Evolutionary conservation across 1,140 invertebrate genomes (phyloP).

Genomic region (Liolophura sinensis): DNA sequence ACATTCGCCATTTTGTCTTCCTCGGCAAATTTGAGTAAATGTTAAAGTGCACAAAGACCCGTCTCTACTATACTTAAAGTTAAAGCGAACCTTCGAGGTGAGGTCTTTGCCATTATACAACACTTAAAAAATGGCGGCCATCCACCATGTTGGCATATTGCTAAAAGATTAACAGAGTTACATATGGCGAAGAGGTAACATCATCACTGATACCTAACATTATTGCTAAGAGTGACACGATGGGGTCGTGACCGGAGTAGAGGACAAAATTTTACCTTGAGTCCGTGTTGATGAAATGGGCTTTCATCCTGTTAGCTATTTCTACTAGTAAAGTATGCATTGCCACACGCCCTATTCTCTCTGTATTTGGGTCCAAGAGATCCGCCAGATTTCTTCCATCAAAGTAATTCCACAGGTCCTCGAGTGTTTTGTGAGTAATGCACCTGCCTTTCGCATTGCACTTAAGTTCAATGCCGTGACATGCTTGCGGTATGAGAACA

Average conservation of each 20-base stretch:
- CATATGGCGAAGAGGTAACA: slow-evolving; percentile 76
- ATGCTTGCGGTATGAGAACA: slow-evolving; percentile 78
- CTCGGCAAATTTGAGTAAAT: no score
- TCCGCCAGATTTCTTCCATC: slow-evolving; percentile 38
- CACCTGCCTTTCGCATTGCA: slow-evolving; percentile 60
- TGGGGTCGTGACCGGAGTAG: slow-evolving; percentile 91
- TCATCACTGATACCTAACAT: slow-evolving; percentile 73
- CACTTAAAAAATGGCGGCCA: slow-evolving; percentile 72
- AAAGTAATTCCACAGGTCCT: slow-evolving; percentile 46
- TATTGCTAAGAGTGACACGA: slow-evolving; percentile 78
- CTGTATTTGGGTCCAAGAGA: slow-evolving; percentile 24
- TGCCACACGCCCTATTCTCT: slow-evolving; percentile 36
- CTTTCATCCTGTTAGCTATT: slow-evolving; percentile 69
- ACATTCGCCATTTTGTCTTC: no score
- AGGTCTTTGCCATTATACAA: slow-evolving; percentile 86
- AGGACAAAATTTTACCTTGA: slow-evolving; percentile 77
- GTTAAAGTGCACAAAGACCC: no score
- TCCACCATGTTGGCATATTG: slow-evolving; percentile 49
- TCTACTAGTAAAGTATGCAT: slow-evolving; percentile 57
- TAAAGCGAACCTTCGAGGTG: slow-evolving; percentile 78
- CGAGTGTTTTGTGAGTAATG: slow-evolving; percentile 31
- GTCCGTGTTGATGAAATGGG: slow-evolving; percentile 77
- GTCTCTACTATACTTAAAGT: no score
- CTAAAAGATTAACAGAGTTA: slow-evolving; percentile 83
- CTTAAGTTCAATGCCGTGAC: slow-evolving; percentile 78